phyloP scores from a whole-genome alignment of 2,113 vertebrate genomes.

The Marmota flaviventris region DNA sequence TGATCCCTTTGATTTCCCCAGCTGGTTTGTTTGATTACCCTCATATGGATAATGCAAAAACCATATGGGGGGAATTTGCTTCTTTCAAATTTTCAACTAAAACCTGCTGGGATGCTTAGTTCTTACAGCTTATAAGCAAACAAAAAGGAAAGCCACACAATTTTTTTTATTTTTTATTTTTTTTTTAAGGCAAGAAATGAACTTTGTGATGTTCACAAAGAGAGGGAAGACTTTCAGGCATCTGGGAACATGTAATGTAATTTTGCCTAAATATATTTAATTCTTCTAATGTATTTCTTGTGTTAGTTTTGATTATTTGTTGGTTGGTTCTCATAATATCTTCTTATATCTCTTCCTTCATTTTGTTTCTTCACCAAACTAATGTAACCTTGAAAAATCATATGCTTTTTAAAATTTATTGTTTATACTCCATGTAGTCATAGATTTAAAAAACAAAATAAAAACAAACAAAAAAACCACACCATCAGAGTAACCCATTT shows the following conservation, averaged over 20 bases:
- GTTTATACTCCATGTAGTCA: not conserved
- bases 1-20: slow-evolving; percentile 81
- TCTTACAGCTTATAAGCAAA: slow-evolving; percentile 74
- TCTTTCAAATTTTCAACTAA: slow-evolving; percentile 65
- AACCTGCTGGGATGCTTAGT: slow-evolving; percentile 76
- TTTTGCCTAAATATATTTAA: slow-evolving; percentile 17
- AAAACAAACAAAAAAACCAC: not conserved
- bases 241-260: not conserved
- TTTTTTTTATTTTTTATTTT: slow-evolving; percentile 2
- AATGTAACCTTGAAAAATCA: not conserved
- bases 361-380: not conserved
- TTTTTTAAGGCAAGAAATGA: slow-evolving; percentile 56
- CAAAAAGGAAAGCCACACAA: slow-evolving; percentile 37
- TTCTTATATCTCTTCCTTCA: not conserved
- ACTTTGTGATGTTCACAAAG: slow-evolving; percentile 64
- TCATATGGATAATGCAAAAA: slow-evolving; percentile 80
- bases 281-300: not conserved
- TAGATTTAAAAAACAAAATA: not conserved
- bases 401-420: not conserved
- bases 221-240: slow-evolving; percentile 44
- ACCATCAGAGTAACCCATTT: not conserved
- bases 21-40: slow-evolving; percentile 80
- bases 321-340: not conserved
- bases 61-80: slow-evolving; percentile 79
- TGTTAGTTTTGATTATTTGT: slow-evolving; percentile 12